Base-by-base conservation (phyloP, 2,888 invertebrate genomes). In the Metellina segmentata region DNA sequence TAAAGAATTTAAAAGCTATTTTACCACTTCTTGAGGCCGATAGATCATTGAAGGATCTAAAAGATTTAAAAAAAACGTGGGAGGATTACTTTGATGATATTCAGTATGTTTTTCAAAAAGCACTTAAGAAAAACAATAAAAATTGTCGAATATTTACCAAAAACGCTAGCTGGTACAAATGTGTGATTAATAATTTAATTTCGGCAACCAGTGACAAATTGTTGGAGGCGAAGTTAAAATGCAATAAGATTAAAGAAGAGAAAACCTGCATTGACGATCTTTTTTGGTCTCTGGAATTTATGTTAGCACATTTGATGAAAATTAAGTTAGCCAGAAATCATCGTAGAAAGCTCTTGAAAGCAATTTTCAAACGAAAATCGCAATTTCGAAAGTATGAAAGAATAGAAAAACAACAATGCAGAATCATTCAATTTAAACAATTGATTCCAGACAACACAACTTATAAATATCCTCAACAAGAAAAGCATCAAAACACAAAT, bases 111-210 rank as follows among this genome's bases (percentile, higher is more conserved):
- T 51, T 85, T 2, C 52, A 53, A 79, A 13, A 9, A 11, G n/a
- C n/a, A 13, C 83, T 85, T 6, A 19, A 49, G n/a, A 5, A 9
- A 6, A 7, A 34, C 20, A 89, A 89, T 49, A 2, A 8, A 53
- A 34, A 82, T 1, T 19, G n/a, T 16, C 5, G 11, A 8, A 53
- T 72, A 7, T 11, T 89, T 7, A 72, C 1, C 7, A 72, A 85
- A 79, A 72, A 7, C 13, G 16, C 13, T 6, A 1, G 2, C 19
- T 48, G n/a, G n/a, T 85, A 72, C n/a, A 53, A 85, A 8, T 89
- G 49, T 19, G 6, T 78, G 49, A 16, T 85, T 9, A 19, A 79
- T n/a, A 89, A 89, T 49, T 6, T 78, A 19, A 70, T 89, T 71
- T 52, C 6, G 2, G 16, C 34, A 0, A 19, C 51, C 6, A 83